Evolutionary conservation across 2,797 vertebrate genomes (phyloP).

Genomic region (Mormyrus hasselquistii): DNA sequence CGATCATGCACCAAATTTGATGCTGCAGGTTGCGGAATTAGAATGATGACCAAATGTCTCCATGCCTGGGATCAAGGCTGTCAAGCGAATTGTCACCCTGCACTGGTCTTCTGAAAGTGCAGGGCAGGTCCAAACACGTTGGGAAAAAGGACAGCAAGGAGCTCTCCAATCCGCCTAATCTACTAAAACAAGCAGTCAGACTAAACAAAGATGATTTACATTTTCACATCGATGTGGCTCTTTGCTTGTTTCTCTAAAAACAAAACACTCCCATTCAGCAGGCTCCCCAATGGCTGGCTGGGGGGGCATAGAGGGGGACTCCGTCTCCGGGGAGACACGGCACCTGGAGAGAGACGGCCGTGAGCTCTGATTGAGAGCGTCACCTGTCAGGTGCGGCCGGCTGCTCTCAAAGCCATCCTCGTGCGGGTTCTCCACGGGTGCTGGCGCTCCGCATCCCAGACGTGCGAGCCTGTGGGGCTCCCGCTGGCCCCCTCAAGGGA

Average conservation of each 20-base stretch:
- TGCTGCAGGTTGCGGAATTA: neutral
- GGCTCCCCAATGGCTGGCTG: slow-evolving; percentile 49
- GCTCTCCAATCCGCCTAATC: neutral
- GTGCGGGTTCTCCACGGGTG: slow-evolving; percentile 46
- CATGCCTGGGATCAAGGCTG: neutral
- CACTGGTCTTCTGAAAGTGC: neutral
- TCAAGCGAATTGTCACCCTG: neutral
- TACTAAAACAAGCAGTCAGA: neutral
- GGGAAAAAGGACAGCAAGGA: neutral
- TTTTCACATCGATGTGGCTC: neutral
- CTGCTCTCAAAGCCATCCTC: slow-evolving; percentile 51
- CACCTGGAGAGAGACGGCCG: slow-evolving; percentile 38
- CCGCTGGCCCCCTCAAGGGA: slow-evolving; percentile 45
- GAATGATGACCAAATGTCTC: neutral
- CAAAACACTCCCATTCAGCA: slow-evolving; percentile 28
- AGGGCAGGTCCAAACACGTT: neutral
- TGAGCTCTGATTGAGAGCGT: slow-evolving; percentile 58
- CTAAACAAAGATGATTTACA: neutral
- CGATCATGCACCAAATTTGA: neutral
- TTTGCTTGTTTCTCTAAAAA: slow-evolving; percentile 22
- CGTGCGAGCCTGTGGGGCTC: slow-evolving; percentile 48
- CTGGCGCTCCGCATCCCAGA: slow-evolving; percentile 58
- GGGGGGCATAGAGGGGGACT: slow-evolving; percentile 14
- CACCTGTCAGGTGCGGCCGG: slow-evolving; percentile 69
- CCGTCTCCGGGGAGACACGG: slow-evolving; percentile 25